Evolutionary conservation across 2,113 vertebrate genomes (phyloP).

Genomic region (Xenopus tropicalis): UCB_Xtro_10.0 CM004444.2:95051501-95052000

Average conservation of each 20-base stretch:
- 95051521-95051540: slow-evolving; percentile 36
- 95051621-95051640: slow-evolving; percentile 54
- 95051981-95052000: too few species aligned
- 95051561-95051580: slow-evolving; percentile 49
- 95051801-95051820: slow-evolving; percentile 70
- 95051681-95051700: slow-evolving; percentile 75
- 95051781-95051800: slow-evolving; percentile 75
- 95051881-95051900: slow-evolving; percentile 40
- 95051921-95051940: too few species aligned
- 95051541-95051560: slow-evolving; percentile 48
- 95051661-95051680: slow-evolving; percentile 63
- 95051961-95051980: too few species aligned
- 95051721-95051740: slow-evolving; percentile 77
- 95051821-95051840: slow-evolving; percentile 74
- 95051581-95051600: slow-evolving; percentile 58
- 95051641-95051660: slow-evolving; percentile 58
- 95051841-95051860: slow-evolving; percentile 76
- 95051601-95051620: slow-evolving; percentile 58
- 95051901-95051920: neutral
- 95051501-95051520: neutral
- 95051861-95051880: slow-evolving; percentile 65
- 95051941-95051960: too few species aligned
- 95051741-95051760: slow-evolving; percentile 70
- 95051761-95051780: slow-evolving; percentile 83
- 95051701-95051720: slow-evolving; percentile 80